A percentile compares a stretch with the other conserved stretches of the same genome.
Conservation (phyloP, 2,113 vertebrate genomes). For the Hyla sarda region DNA sequence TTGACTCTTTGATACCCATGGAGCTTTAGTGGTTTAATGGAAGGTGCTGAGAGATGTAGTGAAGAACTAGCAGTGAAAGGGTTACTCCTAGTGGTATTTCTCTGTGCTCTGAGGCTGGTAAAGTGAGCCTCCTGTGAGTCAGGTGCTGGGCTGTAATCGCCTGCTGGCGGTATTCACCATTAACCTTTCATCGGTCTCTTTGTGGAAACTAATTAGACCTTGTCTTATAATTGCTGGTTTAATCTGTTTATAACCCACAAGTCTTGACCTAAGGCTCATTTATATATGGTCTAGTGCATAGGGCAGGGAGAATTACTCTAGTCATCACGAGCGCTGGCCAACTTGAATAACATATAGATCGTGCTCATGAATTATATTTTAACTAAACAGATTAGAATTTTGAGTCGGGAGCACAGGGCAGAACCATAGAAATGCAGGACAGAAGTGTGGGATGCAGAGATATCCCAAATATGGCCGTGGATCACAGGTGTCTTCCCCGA, state of each 20-base stretch:
- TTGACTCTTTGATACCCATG: not conserved
- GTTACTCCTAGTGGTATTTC: slow-evolving; percentile 18
- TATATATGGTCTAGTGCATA: not conserved
- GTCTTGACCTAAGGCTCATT: not conserved
- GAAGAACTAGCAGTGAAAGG: not conserved
- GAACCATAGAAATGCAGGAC: no score
- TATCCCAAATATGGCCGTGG: no score
- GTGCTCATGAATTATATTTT: not conserved
- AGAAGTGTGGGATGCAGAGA: no score
- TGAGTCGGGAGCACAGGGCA: no score
- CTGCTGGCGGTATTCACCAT: slow-evolving; percentile 3
- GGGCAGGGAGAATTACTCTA: not conserved
- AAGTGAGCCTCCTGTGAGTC: slow-evolving; percentile 44
- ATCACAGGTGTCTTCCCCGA: no score
- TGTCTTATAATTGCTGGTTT: slow-evolving; percentile 15
- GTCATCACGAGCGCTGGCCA: not conserved
- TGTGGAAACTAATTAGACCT: slow-evolving; percentile 42
- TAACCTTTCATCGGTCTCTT: slow-evolving; percentile 44
- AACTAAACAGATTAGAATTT: no score
- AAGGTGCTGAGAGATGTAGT: not conserved
- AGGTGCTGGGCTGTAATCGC: slow-evolving; percentile 22
- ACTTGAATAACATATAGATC: not conserved
- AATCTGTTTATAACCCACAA: slow-evolving; percentile 3
- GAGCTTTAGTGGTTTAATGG: no score
- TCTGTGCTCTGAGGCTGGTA: slow-evolving; percentile 21